Conservation (phyloP, 2,797 vertebrate genomes). For the Zenarchopterus dispar region DNA sequence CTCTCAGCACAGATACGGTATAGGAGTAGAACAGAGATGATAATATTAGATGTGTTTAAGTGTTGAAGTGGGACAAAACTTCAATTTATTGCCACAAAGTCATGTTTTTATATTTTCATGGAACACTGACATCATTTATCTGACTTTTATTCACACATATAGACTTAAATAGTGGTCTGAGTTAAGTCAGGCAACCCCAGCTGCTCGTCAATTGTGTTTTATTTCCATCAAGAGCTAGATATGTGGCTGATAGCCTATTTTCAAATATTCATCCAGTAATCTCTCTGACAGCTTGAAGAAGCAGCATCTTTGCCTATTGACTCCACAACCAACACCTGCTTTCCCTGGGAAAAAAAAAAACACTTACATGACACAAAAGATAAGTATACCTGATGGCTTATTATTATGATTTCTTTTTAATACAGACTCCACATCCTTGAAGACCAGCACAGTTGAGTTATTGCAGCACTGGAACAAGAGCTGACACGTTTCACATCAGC, state of each 20-base stretch:
- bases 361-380: not conserved
- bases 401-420: too few relatives aligned
- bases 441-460: not conserved
- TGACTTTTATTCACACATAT: too few relatives aligned
- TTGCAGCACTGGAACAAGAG: too few relatives aligned
- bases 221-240: conserved; percentile 2
- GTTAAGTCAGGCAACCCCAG: conserved; percentile 1
- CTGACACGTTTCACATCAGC: not conserved
- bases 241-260: conserved; percentile 16
- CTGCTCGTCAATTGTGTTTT: not conserved
- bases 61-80: too few relatives aligned
- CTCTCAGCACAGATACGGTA: too few relatives aligned
- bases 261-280: conserved; percentile 21
- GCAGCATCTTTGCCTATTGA: not conserved
- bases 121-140: too few relatives aligned
- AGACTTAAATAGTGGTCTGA: not conserved
- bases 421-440: not conserved
- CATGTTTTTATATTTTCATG: too few relatives aligned
- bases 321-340: not conserved
- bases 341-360: not conserved
- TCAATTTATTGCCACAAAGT: too few relatives aligned
- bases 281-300: conserved; percentile 15
- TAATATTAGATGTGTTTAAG: too few relatives aligned
- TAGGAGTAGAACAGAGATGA: too few relatives aligned
- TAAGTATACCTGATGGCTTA: too few relatives aligned